Evolutionary conservation across 2,797 vertebrate species (phyloP).

Genomic region (Otus scops): DNA sequence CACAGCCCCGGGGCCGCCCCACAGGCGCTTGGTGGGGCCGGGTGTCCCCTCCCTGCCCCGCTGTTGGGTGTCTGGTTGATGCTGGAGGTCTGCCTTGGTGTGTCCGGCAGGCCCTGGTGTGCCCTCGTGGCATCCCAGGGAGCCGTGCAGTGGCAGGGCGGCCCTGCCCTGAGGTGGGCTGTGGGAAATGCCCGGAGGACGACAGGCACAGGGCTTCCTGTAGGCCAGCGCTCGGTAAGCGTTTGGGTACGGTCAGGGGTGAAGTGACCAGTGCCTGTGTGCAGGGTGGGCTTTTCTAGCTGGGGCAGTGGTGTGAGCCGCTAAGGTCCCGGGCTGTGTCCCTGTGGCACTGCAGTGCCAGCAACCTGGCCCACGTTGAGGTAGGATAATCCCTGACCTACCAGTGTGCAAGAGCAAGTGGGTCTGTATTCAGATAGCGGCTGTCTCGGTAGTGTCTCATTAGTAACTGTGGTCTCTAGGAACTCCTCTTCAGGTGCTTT

Average conservation of each 20-base stretch:
- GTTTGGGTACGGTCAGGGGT: not conserved
- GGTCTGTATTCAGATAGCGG: not conserved
- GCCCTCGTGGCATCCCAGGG: rapidly evolving
- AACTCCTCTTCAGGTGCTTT: not conserved
- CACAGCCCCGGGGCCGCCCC: not conserved
- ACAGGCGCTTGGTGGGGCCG: rapidly evolving
- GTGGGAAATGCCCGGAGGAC: rapidly evolving
- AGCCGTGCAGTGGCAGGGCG: rapidly evolving
- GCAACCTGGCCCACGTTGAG: rapidly evolving
- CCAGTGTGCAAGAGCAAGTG: not conserved
- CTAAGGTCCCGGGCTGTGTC: rapidly evolving
- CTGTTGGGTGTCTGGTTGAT: rapidly evolving
- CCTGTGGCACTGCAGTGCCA: not conserved
- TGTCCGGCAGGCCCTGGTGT: rapidly evolving
- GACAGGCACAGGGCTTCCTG: rapidly evolving
- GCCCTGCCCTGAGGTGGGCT: not conserved
- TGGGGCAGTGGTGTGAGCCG: rapidly evolving
- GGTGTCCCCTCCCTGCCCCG: not conserved
- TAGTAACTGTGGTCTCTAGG: not conserved
- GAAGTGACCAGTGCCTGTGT: rapidly evolving
- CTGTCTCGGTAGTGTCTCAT: not conserved
- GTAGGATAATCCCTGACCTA: not conserved
- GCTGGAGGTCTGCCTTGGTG: not conserved
- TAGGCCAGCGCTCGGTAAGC: not conserved
- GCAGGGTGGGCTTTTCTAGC: not conserved